A percentile compares a stretch with the other conserved stretches of the same genome.
Conservation (phyloP, 2,888 invertebrate genomes). For the Phaedon cochleariae region DNA sequence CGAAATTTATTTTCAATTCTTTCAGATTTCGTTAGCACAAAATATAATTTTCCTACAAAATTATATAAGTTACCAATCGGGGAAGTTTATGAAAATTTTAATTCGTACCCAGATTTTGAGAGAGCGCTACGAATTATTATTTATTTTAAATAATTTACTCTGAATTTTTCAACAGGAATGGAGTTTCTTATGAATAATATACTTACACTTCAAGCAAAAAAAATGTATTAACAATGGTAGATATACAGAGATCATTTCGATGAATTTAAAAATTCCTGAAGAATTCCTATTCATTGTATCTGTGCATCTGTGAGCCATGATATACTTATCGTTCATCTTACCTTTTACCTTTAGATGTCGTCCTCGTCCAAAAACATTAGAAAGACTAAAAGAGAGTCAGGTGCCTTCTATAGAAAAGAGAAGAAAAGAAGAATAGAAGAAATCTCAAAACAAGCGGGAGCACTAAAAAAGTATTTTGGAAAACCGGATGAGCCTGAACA, state of each 20-base stretch:
- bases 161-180: no score
- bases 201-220: not conserved
- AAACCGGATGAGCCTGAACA: not conserved
- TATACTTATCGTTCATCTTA: not conserved
- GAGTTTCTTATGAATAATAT: no score
- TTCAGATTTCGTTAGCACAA: conserved; percentile 4
- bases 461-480: no score
- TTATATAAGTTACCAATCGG: not conserved
- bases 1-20: conserved; percentile 3
- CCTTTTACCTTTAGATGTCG: not conserved
- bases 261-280: not conserved
- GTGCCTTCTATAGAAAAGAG: conserved; percentile 17
- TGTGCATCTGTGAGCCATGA: not conserved
- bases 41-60: not conserved
- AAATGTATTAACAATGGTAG: conserved; percentile 8
- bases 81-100: not conserved
- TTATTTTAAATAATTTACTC: not conserved
- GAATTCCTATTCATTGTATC: not conserved
- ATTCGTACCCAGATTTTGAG: not conserved
- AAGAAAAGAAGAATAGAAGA: conserved; percentile 4
- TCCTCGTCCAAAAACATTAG: conserved; percentile 5
- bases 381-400: conserved; percentile 18
- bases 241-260: not conserved
- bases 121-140: not conserved
- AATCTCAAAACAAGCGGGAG: not conserved